These are phyloP conservation scores for Drosophila fuyamai DNA, from an alignment of 1,140 invertebrate genomes.

Conservation along the genomic window DNA sequence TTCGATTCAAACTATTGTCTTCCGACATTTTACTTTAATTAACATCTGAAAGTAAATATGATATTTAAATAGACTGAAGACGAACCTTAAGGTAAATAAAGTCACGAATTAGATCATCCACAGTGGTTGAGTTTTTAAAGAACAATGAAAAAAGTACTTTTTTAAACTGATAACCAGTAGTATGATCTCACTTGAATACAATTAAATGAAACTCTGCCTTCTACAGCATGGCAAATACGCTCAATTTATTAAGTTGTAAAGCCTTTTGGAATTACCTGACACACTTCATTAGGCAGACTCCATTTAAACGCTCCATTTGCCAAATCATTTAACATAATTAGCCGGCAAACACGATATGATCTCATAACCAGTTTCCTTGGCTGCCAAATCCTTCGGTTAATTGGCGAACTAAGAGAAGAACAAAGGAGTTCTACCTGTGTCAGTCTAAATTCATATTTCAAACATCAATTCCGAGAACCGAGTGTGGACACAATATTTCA, in stretches of 20 bases:
- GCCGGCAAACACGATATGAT: slow-evolving; percentile 19
- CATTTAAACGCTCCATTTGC: slow-evolving; percentile 28
- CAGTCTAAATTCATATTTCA: slow-evolving; percentile 62
- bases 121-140: neutral
- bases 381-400: slow-evolving; percentile 54
- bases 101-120: slow-evolving; percentile 11
- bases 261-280: neutral
- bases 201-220: neutral
- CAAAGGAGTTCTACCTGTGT: slow-evolving; percentile 40
- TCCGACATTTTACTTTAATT: neutral
- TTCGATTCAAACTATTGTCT: neutral
- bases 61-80: neutral
- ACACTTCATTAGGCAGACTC: slow-evolving; percentile 7
- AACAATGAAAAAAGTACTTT: neutral
- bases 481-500: slow-evolving; percentile 62
- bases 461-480: slow-evolving; percentile 44
- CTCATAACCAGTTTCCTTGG: slow-evolving; percentile 46
- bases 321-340: slow-evolving; percentile 66
- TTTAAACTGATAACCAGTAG: neutral
- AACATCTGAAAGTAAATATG: slow-evolving; percentile 36
- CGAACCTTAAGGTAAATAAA: slow-evolving; percentile 20
- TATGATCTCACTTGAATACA: neutral
- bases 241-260: slow-evolving; percentile 19
- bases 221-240: neutral
- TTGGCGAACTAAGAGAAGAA: slow-evolving; percentile 38